phyloP scores from a whole-genome alignment of 2,888 invertebrate species.

The Parnassius glacialis region DNA sequence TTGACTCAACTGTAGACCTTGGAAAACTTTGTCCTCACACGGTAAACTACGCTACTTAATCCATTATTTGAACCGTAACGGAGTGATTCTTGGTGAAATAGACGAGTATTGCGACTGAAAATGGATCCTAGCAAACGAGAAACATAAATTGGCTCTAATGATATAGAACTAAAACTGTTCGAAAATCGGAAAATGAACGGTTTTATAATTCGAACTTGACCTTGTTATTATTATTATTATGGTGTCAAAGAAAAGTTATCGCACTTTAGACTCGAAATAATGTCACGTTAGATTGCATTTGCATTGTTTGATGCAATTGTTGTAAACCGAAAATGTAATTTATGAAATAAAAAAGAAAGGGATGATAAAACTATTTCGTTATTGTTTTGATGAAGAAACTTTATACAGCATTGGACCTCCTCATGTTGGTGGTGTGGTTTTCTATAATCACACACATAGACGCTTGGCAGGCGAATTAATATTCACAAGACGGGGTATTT shows the following conservation, averaged over 20 bases:
- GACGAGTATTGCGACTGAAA: too few species aligned
- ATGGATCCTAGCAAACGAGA: too few species aligned
- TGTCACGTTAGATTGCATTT: conserved; percentile 34
- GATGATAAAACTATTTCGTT: too few species aligned
- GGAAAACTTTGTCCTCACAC: conserved; percentile 3
- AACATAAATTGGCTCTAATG: too few species aligned
- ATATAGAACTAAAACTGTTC: too few species aligned
- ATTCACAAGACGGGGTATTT: too few species aligned
- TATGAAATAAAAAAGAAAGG: too few species aligned
- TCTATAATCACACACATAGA: too few species aligned
- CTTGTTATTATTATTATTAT: conserved; percentile 48
- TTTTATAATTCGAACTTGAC: conserved; percentile 55
- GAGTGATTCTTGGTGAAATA: background rate
- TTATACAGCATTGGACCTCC: too few species aligned
- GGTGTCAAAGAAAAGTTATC: conserved; percentile 31
- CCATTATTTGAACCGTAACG: conserved; percentile 16
- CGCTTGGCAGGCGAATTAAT: too few species aligned
- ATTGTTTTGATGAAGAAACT: too few species aligned
- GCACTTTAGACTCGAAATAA: conserved; percentile 32
- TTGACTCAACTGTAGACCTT: conserved; percentile 2
- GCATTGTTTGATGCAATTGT: background rate
- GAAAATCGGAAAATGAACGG: conserved; percentile 21
- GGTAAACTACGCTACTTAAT: conserved; percentile 3
- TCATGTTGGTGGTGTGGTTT: too few species aligned
- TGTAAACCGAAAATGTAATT: background rate